Base-by-base conservation (phyloP, 1,140 invertebrate species). In the Eufriesea mexicana region DNA sequence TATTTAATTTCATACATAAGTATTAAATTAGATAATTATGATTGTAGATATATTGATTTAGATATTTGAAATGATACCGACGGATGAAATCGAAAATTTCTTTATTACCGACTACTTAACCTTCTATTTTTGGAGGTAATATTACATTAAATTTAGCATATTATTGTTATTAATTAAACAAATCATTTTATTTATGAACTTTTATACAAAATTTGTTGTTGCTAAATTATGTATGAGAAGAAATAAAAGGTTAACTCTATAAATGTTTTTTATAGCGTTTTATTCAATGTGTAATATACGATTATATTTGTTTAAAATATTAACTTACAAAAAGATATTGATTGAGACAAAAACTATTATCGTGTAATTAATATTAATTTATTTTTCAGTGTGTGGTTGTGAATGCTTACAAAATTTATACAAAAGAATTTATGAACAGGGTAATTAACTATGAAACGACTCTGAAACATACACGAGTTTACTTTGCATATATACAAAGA, bases 51-150 rank as follows among this genome's bases (percentile, higher is more conserved):
- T 25, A 70, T 54, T 70, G 5, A 9, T 83, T 54, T n/a, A 51
- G 67, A 68, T 25, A 55, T 14, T 20, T 54, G 0, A 47, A 54
- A 74, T 55, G 51, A 47, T 89, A 88, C 79, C 84, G 73, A 80
- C 86, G 0, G 51, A 51, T 42, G 71, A n/a, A 47, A 28, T 23
- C 16, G 25, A 12, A 25, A 68, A 49, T 80, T 59, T 61, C 86
- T 72, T 54, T 73, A 45, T 89, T 89, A 86, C 66, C 86, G 84
- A 86, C 86, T 14, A 45, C 42, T 49, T 54, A 16, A 4, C 6
- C 49, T 62, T 42, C 7, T n/a, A 25, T 62, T 75, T 75, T 70
- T 6, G 23, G 66, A 66, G 12, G 6, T 74, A 51, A 72, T 23
- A 12, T 70, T 57, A 14, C 8, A 70, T 25, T 25, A n/a, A 73